Evolutionary conservation across 2,113 vertebrate species (phyloP).

Genomic region (Chascanopsetta lugubris): DNA sequence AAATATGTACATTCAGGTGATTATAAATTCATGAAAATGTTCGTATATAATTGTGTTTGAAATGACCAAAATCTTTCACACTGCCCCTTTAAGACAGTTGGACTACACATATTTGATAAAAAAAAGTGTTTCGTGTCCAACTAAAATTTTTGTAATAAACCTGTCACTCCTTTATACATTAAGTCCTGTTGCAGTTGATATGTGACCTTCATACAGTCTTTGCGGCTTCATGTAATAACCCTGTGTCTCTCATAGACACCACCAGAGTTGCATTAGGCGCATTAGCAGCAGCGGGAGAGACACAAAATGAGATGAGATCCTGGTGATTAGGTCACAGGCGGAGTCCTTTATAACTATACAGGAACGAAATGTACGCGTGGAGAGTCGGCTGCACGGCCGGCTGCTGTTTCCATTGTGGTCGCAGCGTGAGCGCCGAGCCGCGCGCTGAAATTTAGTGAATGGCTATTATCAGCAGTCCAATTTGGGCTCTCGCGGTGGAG

Average conservation of each 20-base stretch:
- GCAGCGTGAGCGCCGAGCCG: conserved; percentile 11
- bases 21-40: no score
- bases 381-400: background rate
- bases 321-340: conserved; percentile 1
- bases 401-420: background rate
- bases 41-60: no score
- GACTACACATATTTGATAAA: no score
- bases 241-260: background rate
- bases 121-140: no score
- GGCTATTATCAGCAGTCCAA: conserved; percentile 44
- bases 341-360: conserved; percentile 15
- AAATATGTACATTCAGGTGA: no score
- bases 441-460: conserved; percentile 37
- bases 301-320: background rate
- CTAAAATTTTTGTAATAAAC: background rate
- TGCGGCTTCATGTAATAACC: background rate
- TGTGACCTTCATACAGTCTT: background rate
- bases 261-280: background rate
- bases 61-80: no score
- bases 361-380: conserved; percentile 2
- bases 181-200: no score
- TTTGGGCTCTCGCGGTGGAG: conserved; percentile 36
- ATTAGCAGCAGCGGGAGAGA: background rate
- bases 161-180: background rate
- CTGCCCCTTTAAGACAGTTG: no score